phyloP scores from a whole-genome alignment of 2,888 invertebrate genomes.

The Agrilus cyanescens region DNA sequence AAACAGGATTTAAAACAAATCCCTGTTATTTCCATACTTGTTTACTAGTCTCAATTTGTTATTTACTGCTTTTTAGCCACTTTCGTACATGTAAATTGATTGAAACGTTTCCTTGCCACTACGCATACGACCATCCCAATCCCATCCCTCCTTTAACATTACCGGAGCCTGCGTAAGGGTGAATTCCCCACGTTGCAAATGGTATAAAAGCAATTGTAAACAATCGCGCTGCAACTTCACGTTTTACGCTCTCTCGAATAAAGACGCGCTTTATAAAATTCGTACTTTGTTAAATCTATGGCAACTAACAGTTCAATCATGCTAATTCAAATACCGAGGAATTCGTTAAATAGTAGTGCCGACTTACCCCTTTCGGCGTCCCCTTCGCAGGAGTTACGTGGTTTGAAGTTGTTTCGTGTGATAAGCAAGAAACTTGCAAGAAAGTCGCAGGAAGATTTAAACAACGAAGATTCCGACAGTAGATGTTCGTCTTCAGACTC shows the following conservation, averaged over 20 bases:
- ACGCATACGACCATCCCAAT: too few relatives aligned
- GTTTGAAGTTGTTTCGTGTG: conserved; percentile 53
- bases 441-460: conserved; percentile 37
- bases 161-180: conserved; percentile 18
- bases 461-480: conserved; percentile 36
- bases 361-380: conserved; percentile 40
- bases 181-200: conserved; percentile 23
- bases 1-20: too few relatives aligned
- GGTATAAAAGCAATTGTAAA: conserved; percentile 27
- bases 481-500: conserved; percentile 38
- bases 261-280: conserved; percentile 3
- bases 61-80: too few relatives aligned
- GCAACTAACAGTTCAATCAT: conserved; percentile 21
- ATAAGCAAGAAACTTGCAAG: conserved; percentile 51
- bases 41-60: too few relatives aligned
- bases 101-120: too few relatives aligned
- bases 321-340: conserved; percentile 19
- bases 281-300: conserved; percentile 10
- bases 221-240: conserved; percentile 18
- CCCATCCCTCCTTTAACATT: too few relatives aligned
- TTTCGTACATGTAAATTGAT: too few relatives aligned
- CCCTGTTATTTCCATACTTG: too few relatives aligned
- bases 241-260: conserved; percentile 8
- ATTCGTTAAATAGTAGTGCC: conserved; percentile 26
- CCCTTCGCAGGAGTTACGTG: conserved; percentile 43